Evolutionary conservation across 2,113 vertebrate genomes (phyloP), one percentile per base, ranked within the genome.

Genomic region (Charadrius vociferus): DNA sequence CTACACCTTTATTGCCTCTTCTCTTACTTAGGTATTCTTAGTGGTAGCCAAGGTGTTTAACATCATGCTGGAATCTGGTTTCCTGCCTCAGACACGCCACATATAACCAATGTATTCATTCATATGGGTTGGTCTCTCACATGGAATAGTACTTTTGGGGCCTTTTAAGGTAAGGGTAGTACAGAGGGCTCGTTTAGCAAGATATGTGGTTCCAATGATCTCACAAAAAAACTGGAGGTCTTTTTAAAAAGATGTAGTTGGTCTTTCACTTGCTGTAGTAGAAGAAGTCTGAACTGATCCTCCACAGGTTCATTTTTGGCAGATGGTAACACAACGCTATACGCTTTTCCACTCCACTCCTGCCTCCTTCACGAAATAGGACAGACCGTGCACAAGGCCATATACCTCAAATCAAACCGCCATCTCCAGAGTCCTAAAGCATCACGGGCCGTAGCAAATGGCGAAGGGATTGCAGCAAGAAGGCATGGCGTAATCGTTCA

Each of bases 281-380:
- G 34, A 26, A 15, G 20, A 66, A 90, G 61, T 3, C n/a, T 71
- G 77, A 89, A 39, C 61, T 8, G 55, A 74, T 47, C 52, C 70
- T 92, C 61, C 59, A 9, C 10, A 43, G 27, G 45, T 26, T 81
- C 59, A 9, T 27, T 94, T 93, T 2, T 58, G 45, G 47, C 2
- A 32, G 2, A 70, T 3, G 2, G 49, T 36, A 78, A 47, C 22
- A 5, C 1, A 72, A 68, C 4, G 1, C 14, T 23, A 11, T 1
- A 16, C 16, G 24, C 45, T 36, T 36, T 61, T 18, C 49, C 55
- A 47, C 55, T 50, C 18, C 65, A 14, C 36, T 77, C 37, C 73
- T 39, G 43, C 26, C 52, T 88, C 49, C 89, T 58, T 41, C 84
- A 62, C 72, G 30, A 30, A 52, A 30, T 24, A 43, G n/a, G 18